Evolutionary conservation across 2,113 vertebrate species (phyloP).

Genomic region (Bubo blakistoni): DNA sequence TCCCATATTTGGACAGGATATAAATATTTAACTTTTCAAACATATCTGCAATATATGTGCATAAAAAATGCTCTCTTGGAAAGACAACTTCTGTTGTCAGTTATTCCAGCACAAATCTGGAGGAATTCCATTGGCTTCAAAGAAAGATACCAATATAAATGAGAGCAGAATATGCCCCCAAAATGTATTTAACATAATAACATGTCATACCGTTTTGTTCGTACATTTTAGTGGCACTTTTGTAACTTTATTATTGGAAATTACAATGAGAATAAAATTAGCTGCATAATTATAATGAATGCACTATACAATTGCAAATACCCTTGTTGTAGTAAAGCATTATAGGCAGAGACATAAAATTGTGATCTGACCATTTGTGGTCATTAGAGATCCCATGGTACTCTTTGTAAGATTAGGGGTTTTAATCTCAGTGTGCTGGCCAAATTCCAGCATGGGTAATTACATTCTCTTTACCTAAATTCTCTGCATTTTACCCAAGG

Average conservation of each 20-base stretch:
- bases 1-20: not conserved
- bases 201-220: not conserved
- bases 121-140: slow-evolving; percentile 36
- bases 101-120: slow-evolving; percentile 23
- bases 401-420: slow-evolving; percentile 46
- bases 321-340: slow-evolving; percentile 18
- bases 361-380: slow-evolving; percentile 54
- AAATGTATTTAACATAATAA: slow-evolving; percentile 2
- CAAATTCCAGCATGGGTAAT: slow-evolving; percentile 57
- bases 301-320: slow-evolving; percentile 2
- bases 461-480: slow-evolving; percentile 48
- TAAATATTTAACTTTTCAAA: slow-evolving; percentile 47
- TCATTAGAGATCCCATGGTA: slow-evolving; percentile 58
- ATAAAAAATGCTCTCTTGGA: not conserved
- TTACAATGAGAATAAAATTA: slow-evolving; percentile 6
- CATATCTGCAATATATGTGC: not conserved
- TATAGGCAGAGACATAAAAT: slow-evolving; percentile 33
- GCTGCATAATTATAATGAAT: slow-evolving; percentile 9
- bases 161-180: slow-evolving; percentile 21
- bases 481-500: slow-evolving; percentile 44
- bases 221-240: not conserved
- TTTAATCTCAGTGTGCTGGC: slow-evolving; percentile 59
- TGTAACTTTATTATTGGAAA: slow-evolving; percentile 32
- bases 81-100: slow-evolving; percentile 22
- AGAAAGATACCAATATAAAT: not conserved